phyloP scores from a whole-genome alignment of 2,797 vertebrate species.

The Aselliscus stoliczkanus region DNA sequence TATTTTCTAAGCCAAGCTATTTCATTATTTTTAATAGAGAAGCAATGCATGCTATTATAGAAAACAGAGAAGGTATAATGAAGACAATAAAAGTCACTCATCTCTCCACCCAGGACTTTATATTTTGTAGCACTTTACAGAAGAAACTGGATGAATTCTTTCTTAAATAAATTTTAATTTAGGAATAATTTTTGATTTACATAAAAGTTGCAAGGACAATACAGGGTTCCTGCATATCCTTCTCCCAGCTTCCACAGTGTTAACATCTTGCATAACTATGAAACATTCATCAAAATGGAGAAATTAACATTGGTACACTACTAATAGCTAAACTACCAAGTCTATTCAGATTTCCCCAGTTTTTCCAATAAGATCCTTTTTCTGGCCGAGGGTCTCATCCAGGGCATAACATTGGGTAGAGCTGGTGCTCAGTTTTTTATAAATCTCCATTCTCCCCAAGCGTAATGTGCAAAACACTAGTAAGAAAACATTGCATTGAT shows the following conservation, averaged over 20 bases:
- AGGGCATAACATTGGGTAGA: not conserved
- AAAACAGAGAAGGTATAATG: not conserved
- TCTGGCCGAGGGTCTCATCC: not conserved
- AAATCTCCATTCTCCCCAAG: not conserved
- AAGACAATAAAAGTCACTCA: not conserved
- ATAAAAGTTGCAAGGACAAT: not conserved
- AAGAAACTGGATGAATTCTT: not conserved
- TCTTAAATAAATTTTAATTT: not conserved
- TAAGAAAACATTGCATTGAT: not conserved
- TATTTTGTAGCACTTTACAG: not conserved
- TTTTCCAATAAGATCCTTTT: not conserved
- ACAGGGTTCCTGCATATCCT: not conserved
- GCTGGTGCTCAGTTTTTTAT: not conserved
- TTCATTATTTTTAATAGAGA: conserved; percentile 1
- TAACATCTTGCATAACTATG: not conserved
- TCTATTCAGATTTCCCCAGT: not conserved
- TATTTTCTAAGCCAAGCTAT: not conserved
- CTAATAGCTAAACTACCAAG: not conserved
- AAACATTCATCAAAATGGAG: not conserved
- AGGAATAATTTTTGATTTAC: not conserved
- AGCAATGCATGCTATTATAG: not conserved
- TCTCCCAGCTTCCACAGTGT: not conserved
- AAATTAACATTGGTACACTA: not conserved
- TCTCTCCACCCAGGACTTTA: not conserved
- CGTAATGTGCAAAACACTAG: not conserved